These are phyloP conservation scores for Actinostola sp. DNA, from an alignment of 92 coral and sea anemone species.

Conservation along the genomic window DNA sequence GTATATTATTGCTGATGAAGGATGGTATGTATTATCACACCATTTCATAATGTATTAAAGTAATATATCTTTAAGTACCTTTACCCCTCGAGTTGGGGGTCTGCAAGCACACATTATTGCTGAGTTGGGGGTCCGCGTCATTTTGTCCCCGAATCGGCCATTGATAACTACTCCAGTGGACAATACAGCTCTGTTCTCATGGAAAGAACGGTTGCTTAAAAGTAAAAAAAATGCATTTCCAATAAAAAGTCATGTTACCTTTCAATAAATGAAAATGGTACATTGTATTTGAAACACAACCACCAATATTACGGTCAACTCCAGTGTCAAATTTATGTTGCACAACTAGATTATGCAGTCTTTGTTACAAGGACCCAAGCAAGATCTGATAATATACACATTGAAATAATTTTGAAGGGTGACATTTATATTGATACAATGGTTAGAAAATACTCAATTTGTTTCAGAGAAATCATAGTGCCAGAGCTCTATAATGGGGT, in stretches of 20 bases:
- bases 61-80: too few relatives aligned
- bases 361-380: conserved; percentile 25
- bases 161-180: too few relatives aligned
- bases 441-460: conserved; percentile 1
- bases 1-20: too few relatives aligned
- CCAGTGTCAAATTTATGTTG: conserved; percentile 13
- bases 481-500: conserved; percentile 30
- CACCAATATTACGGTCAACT: conserved; percentile 37
- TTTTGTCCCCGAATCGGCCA: too few relatives aligned
- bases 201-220: conserved; percentile 11
- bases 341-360: conserved; percentile 12
- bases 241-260: conserved; percentile 17
- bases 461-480: conserved; percentile 15
- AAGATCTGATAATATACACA: conserved; percentile 11
- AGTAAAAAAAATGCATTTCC: conserved; percentile 37
- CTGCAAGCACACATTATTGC: too few relatives aligned
- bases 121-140: too few relatives aligned
- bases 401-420: conserved; percentile 26
- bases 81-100: too few relatives aligned
- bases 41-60: too few relatives aligned
- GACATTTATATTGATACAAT: conserved; percentile 1
- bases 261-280: conserved; percentile 12
- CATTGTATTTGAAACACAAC: conserved; percentile 23
- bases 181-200: conserved; percentile 4
- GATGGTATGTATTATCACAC: too few relatives aligned